Evolutionary conservation across 2,888 invertebrate genomes (phyloP).

Genomic region (Plagodis dolabraria): DNA sequence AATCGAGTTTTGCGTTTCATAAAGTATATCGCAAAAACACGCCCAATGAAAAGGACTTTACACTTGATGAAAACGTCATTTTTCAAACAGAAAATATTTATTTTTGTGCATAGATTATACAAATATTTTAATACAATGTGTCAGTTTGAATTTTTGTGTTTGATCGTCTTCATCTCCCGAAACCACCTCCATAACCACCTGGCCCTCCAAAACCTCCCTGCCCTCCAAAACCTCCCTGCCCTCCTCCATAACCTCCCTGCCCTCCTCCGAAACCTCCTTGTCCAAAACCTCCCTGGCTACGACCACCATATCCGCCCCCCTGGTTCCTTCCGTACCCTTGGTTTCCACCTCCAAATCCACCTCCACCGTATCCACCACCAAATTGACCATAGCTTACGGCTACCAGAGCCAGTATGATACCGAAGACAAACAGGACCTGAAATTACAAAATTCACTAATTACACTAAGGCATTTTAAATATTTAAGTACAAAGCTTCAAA

Average conservation of each 20-base stretch:
- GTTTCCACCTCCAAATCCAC: constrained; percentile 10
- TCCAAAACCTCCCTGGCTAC: constrained; percentile 34
- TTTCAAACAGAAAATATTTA: too few species aligned
- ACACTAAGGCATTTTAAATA: too few species aligned
- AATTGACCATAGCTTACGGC: constrained; percentile 42
- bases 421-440: constrained; percentile 45
- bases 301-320: constrained; percentile 19
- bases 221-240: not conserved
- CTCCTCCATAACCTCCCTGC: not conserved
- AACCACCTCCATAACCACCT: not conserved
- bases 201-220: not conserved
- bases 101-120: too few species aligned
- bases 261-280: constrained; percentile 38
- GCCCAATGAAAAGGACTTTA: too few species aligned
- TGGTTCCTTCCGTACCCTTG: constrained; percentile 16
- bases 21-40: too few species aligned
- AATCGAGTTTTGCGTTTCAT: too few species aligned
- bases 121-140: too few species aligned
- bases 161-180: not conserved
- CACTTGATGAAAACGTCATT: too few species aligned
- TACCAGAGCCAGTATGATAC: constrained; percentile 40
- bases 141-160: too few species aligned
- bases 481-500: too few species aligned
- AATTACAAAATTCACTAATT: constrained; percentile 15
- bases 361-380: not conserved